Percentiles rank a stretch among this genome's conserved stretches.
phyloP scores from a whole-genome alignment of 2,113 vertebrate genomes.

The Megalops atlanticus region DNA sequence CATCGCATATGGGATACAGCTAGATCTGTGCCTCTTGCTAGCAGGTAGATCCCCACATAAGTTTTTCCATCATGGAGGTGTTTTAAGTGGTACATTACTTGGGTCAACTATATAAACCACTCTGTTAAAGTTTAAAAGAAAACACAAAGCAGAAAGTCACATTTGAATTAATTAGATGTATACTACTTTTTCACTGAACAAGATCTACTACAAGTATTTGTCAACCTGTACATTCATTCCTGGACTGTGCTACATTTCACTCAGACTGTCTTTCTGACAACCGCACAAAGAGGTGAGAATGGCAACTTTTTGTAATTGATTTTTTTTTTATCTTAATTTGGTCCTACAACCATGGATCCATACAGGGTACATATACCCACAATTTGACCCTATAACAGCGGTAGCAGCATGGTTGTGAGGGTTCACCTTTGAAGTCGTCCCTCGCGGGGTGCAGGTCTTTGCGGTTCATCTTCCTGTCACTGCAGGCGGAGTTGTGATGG shows the following conservation, averaged over 20 bases:
- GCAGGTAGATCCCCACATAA: not conserved
- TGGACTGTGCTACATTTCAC: too few relatives aligned
- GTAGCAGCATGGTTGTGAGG: not conserved
- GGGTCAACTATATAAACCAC: not conserved
- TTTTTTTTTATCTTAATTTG: too few relatives aligned
- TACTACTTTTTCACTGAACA: too few relatives aligned
- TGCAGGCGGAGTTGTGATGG: slow-evolving; percentile 76
- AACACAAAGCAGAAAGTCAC: not conserved
- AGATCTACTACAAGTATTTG: too few relatives aligned
- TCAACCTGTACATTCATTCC: too few relatives aligned
- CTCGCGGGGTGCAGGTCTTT: slow-evolving; percentile 79
- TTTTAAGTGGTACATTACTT: too few relatives aligned
- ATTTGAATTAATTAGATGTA: too few relatives aligned
- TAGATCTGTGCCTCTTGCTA: not conserved
- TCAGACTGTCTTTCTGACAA: not conserved
- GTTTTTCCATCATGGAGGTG: not conserved
- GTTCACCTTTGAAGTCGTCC: slow-evolving; percentile 87
- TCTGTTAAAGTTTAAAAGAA: not conserved
- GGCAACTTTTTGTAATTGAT: too few relatives aligned
- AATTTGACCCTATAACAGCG: not conserved
- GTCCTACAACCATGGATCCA: too few relatives aligned
- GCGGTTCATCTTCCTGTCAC: slow-evolving; percentile 82
- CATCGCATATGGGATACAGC: not conserved
- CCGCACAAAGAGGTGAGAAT: not conserved
- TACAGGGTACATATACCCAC: not conserved